phyloP scores from a whole-genome alignment of 2,113 vertebrate species.

The Silurus glanis region DNA sequence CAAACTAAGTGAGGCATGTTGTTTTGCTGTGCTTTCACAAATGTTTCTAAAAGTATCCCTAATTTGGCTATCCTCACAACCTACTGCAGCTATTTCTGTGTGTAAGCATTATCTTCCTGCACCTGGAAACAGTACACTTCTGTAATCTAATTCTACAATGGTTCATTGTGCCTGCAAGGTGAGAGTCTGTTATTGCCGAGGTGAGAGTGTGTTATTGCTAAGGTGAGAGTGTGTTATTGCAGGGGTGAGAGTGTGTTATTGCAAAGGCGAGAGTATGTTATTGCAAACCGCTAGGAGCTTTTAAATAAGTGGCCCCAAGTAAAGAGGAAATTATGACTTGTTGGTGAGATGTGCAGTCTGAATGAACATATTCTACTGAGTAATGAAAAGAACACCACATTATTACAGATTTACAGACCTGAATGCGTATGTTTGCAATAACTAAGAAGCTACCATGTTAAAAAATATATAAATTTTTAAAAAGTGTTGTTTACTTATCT shows the following conservation, averaged over 20 bases:
- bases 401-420: background rate
- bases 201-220: background rate
- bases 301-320: background rate
- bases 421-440: background rate
- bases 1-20: too few relatives aligned
- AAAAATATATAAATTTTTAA: background rate
- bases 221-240: background rate
- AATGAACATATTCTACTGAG: background rate
- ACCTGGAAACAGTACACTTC: background rate
- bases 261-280: conserved; percentile 9
- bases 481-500: conserved; percentile 7
- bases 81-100: background rate
- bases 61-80: background rate
- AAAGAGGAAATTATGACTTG: conserved; percentile 12
- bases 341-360: background rate
- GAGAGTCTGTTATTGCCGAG: background rate
- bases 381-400: conserved; percentile 1
- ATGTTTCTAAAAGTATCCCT: background rate
- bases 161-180: background rate
- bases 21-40: background rate
- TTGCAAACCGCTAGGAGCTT: conserved; percentile 13
- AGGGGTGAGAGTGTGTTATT: background rate
- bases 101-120: background rate
- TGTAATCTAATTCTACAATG: background rate
- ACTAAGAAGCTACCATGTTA: conserved; percentile 7